Base-by-base conservation (phyloP, 2,113 vertebrate genomes). In the Macaca mulatta region DNA sequence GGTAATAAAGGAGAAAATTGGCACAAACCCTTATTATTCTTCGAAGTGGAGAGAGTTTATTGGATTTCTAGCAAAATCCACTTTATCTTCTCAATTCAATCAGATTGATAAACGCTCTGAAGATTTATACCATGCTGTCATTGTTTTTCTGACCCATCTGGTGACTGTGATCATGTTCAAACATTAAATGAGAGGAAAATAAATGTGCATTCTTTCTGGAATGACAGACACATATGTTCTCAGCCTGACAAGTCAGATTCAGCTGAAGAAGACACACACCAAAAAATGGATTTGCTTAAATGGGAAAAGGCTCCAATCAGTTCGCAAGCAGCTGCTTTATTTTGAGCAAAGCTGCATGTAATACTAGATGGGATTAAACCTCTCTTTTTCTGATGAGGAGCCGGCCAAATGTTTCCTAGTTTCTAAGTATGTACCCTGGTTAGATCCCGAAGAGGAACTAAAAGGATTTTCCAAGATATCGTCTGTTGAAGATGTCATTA, bases 1-100 rank as follows among this genome's bases (percentile, higher is more conserved):
- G 9, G 12, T 89, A 93, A 95, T 93, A 96, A 95, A 96, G 90
- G 94, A 81, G 77, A 94, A 78, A 93, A 97, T 27, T 97, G 92
- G 61, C 82, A 77, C 82, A 82, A 69, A 86, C 10, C 38, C 95
- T 93, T 96, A 93, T 86, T 86, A 97, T 77, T 93, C 85, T 96
- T 96, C 59, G 85, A 96, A 82, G 93, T 97, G 78, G 89, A 93
- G 89, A 95, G 96, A 95, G 94, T 95, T 97, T 97, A 98, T 95
- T 97, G 95, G 95, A 97, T 98, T 98, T 97, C 97, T 96, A 89
- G 94, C 95, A 95, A 97, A 97, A 97, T 94, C 91, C 93, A 96
- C 97, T 97, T 97, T 96, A 96, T 97, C 97, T 85, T 94, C 79
- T 93, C 94, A 80, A 93, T 90, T 90, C 96, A 57, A 96, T 97